These are phyloP conservation scores for Opisthocomus hoazin DNA, from an alignment of 2,113 vertebrate species.

Conservation along the genomic window DNA sequence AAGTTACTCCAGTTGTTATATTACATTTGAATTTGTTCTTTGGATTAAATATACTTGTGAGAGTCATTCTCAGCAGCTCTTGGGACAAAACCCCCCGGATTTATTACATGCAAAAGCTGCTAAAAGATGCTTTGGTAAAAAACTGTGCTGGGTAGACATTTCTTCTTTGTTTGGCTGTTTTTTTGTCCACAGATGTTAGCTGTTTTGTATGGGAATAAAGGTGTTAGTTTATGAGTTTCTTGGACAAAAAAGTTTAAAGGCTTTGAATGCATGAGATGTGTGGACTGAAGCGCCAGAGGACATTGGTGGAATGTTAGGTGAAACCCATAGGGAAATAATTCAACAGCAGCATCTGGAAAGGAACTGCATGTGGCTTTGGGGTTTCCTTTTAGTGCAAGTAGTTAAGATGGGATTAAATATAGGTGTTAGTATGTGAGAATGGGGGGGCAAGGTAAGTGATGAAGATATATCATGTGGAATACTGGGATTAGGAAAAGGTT, in stretches of 20 bases:
- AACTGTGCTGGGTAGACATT: not conserved
- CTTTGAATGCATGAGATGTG: constrained; percentile 52
- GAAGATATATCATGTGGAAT: constrained; percentile 48
- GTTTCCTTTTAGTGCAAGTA: constrained; percentile 68
- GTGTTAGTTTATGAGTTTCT: constrained; percentile 73
- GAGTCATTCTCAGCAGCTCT: constrained; percentile 4
- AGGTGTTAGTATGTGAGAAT: constrained; percentile 69
- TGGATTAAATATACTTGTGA: constrained; percentile 19
- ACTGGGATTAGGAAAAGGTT: constrained; percentile 50
- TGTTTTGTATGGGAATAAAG: constrained; percentile 71
- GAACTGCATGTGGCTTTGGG: constrained; percentile 62
- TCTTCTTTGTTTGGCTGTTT: constrained; percentile 50
- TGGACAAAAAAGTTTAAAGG: constrained; percentile 65
- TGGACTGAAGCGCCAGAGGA: constrained; percentile 62
- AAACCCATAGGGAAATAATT: constrained; percentile 66
- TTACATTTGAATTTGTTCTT: constrained; percentile 14
- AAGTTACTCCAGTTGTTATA: not conserved
- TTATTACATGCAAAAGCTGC: constrained; percentile 37
- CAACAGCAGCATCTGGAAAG: constrained; percentile 73
- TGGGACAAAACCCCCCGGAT: not conserved
- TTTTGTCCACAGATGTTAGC: constrained; percentile 68
- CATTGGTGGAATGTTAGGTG: constrained; percentile 66
- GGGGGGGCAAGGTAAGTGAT: constrained; percentile 33
- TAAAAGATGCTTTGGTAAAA: constrained; percentile 30
- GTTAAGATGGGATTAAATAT: constrained; percentile 72